Conservation (phyloP, 2,113 vertebrate genomes). For the Centropristis striata region DNA sequence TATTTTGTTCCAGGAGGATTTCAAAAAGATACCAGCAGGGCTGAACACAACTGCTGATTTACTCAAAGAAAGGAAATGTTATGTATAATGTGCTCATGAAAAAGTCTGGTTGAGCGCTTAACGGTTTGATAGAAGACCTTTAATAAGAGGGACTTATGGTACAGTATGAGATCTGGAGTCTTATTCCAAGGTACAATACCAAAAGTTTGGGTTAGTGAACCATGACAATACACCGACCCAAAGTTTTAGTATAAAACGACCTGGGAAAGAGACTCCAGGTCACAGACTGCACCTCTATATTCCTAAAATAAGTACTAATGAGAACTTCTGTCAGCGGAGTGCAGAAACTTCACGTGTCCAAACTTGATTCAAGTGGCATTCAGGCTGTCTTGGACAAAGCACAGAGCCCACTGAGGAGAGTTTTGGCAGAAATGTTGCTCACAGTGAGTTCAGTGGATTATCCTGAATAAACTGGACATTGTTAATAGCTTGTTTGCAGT, state of each 20-base stretch:
- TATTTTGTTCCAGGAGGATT: neutral
- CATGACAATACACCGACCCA: too few species aligned
- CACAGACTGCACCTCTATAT: too few species aligned
- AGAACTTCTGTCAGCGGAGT: neutral
- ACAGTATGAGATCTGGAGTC: too few species aligned
- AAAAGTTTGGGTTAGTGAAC: too few species aligned
- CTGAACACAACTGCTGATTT: neutral
- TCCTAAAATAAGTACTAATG: too few species aligned
- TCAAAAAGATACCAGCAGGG: conserved; percentile 23
- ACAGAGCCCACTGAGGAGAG: neutral
- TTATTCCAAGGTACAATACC: too few species aligned
- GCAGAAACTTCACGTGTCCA: neutral
- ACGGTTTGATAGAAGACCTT: neutral
- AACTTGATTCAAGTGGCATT: neutral
- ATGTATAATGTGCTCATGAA: neutral
- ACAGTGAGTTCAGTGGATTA: neutral
- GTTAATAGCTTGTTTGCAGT: neutral
- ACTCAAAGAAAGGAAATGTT: neutral
- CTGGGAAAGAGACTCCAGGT: too few species aligned
- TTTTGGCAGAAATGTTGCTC: neutral
- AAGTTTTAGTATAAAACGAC: too few species aligned
- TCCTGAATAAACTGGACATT: neutral
- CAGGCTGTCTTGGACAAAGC: neutral
- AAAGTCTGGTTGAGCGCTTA: neutral
- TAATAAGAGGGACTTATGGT: neutral